A percentile compares a stretch with the other conserved stretches of the same genome.
Evolutionary conservation across 2,113 vertebrate genomes (phyloP).

Genomic region (Nothoprocta perdicaria): DNA sequence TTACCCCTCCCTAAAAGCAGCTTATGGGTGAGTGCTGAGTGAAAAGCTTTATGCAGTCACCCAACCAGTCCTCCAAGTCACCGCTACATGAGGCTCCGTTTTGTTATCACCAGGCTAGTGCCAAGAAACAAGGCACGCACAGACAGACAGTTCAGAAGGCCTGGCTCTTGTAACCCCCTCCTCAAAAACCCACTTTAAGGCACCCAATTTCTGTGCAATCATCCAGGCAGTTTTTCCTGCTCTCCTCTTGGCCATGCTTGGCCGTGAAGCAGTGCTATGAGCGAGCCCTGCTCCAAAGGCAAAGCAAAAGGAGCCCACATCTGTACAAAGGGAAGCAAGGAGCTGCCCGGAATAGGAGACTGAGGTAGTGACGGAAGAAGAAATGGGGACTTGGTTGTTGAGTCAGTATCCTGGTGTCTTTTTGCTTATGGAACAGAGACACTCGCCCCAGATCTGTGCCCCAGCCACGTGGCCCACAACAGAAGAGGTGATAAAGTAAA

Average conservation of each 20-base stretch:
- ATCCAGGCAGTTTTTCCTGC: fast-evolving
- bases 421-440: not conserved
- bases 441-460: too few species aligned
- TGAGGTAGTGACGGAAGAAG: not conserved
- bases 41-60: not conserved
- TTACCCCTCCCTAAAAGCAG: not conserved
- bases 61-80: not conserved
- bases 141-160: not conserved
- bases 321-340: too few species aligned
- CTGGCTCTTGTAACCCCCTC: not conserved
- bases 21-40: not conserved
- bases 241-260: not conserved
- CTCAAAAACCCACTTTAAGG: not conserved
- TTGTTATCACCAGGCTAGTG: not conserved
- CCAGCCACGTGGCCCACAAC: not conserved
- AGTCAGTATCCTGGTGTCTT: too few species aligned
- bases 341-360: too few species aligned
- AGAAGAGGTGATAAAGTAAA: not conserved
- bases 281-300: too few species aligned
- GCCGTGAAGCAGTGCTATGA: not conserved
- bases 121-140: not conserved
- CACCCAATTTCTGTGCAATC: not conserved
- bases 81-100: not conserved
- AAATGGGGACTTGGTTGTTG: fast-evolving
- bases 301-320: not conserved